phyloP scores from a whole-genome alignment of 1,140 invertebrate genomes.

The Micrasema longulum region DNA sequence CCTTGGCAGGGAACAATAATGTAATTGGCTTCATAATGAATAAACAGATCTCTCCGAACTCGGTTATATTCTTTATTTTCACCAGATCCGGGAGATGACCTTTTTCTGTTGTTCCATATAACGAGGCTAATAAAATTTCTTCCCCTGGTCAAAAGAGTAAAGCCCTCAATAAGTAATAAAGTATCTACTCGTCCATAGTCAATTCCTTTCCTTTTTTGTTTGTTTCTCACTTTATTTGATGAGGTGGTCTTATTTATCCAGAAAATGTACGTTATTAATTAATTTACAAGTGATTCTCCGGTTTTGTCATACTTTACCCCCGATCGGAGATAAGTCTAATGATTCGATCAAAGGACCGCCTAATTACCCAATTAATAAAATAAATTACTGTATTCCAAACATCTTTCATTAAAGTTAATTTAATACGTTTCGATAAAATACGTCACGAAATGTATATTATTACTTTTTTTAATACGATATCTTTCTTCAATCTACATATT shows the following conservation, averaged over 20 bases:
- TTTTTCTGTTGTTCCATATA: slow-evolving; percentile 17
- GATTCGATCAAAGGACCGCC: not conserved
- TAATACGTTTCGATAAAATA: too few species aligned
- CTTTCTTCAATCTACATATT: too few species aligned
- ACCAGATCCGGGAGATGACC: not conserved
- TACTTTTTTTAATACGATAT: too few species aligned
- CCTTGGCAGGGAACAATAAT: not conserved
- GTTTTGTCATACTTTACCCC: too few species aligned
- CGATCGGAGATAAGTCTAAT: slow-evolving; percentile 2
- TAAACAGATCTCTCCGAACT: slow-evolving; percentile 18
- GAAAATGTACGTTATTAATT: slow-evolving; percentile 14
- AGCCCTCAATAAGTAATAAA: slow-evolving; percentile 20
- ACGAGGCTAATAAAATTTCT: slow-evolving; percentile 31
- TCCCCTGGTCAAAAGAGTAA: slow-evolving; percentile 18
- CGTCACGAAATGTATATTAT: too few species aligned
- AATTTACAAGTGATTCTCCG: slow-evolving; percentile 28
- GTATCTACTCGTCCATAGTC: slow-evolving; percentile 11
- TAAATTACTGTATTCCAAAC: too few species aligned
- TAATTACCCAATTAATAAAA: too few species aligned
- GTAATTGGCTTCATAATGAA: slow-evolving; percentile 35
- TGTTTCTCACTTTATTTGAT: slow-evolving; percentile 22
- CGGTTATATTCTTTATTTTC: slow-evolving; percentile 18
- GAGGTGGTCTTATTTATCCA: slow-evolving; percentile 8
- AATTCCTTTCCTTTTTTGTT: slow-evolving; percentile 20
- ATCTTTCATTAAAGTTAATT: too few species aligned